Conservation (phyloP, 2,797 vertebrate species). For the Pangasius djambal region DNA sequence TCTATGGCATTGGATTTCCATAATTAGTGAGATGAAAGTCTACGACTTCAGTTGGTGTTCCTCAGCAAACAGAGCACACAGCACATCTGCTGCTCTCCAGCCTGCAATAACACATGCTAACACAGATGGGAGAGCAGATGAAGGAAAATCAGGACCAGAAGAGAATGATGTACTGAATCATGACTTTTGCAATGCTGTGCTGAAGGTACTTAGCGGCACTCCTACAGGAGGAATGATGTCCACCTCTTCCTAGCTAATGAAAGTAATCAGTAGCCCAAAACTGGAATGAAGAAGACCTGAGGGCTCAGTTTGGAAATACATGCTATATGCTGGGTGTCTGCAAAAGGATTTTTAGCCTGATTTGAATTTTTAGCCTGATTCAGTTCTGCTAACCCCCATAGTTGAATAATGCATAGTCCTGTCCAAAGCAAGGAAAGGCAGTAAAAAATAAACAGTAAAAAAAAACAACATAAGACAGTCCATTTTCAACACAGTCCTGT, state of each 20-base stretch:
- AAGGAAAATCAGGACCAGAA: conserved; percentile 59
- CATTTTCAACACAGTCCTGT: background rate
- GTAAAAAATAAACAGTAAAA: background rate
- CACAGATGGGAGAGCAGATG: conserved; percentile 64
- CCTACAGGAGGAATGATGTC: conserved; percentile 22
- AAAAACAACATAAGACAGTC: background rate
- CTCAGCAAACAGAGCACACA: conserved; percentile 57
- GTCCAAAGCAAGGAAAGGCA: background rate
- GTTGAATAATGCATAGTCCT: background rate
- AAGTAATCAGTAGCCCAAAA: background rate
- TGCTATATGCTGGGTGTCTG: background rate
- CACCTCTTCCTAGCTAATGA: background rate
- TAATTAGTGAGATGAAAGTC: conserved; percentile 78
- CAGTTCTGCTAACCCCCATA: background rate
- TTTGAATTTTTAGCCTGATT: background rate
- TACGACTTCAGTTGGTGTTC: conserved; percentile 64
- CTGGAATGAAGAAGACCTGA: background rate
- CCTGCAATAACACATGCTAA: conserved; percentile 64
- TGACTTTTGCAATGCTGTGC: conserved; percentile 3
- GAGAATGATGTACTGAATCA: conserved; percentile 13
- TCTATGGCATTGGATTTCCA: conserved; percentile 74
- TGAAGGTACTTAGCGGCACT: conserved; percentile 20
- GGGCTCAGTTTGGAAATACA: background rate
- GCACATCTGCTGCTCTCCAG: conserved; percentile 67
- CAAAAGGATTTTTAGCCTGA: background rate